Base-by-base conservation (phyloP, 2,888 invertebrate species). In the Xanthia icteritia region DNA sequence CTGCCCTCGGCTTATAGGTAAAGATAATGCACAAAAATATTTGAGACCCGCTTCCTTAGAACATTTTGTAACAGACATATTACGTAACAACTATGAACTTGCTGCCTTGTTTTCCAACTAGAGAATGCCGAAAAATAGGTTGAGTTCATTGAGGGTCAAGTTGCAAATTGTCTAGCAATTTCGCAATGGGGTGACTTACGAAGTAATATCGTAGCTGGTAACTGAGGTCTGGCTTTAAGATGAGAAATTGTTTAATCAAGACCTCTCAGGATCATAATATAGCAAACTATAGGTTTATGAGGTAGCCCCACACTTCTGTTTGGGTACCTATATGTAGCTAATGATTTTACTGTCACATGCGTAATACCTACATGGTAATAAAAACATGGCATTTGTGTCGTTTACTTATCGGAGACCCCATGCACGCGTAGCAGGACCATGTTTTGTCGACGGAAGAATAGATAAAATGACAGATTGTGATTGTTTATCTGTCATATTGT, bases 221-320 rank as follows among this genome's bases (percentile, higher is more conserved):
- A 81, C 66, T 58, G 51, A 67, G 60, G 58, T 31, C 61, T 70
- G 31, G 36, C 48, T 76, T 23, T 56, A 63, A 74, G 27, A 67
- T 76, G 84, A 86, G 81, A 78, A 79, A 76, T 74, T 54, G 73
- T 73, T 84, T 79, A 84, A 86, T 83, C 67, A 73, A 79, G 54
- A 61, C 39, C 70, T 78, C 60, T 83, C 84, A 66, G 73, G 74
- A 48, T 45, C 51, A 67, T 76, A 67, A 70, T 79, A 82, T 73
- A 60, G 60, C 68, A 69, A 61, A 74, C n/a, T 83, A 42, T 68
- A 42, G 70, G 58, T 79, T 79, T 79, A 79, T 82, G 82, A 58
- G 23, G 67, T 56, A 23, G 23, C 20, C 48, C 36, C n/a, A 58
- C 48, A 63, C 31, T 54, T 36, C 51, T 11, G n/a, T 78, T 61